Percentiles rank a stretch among this genome's conserved stretches.
Evolutionary conservation across 2,797 vertebrate species (phyloP).

Genomic region (Peromyscus attwateri): DNA sequence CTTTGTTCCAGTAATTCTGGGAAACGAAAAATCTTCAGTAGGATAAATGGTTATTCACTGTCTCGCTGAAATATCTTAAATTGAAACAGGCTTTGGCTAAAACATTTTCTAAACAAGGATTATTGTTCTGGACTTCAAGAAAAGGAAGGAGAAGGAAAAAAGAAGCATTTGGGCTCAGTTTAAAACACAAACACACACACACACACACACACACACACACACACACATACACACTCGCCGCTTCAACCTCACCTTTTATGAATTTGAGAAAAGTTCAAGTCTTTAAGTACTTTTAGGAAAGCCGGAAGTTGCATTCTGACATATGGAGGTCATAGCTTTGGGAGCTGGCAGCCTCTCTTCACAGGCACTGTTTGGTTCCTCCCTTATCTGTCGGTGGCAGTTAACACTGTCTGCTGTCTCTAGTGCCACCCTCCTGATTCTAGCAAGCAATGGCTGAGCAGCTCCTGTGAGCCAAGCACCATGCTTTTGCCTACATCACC

Average conservation of each 20-base stretch:
- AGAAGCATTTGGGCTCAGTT: conserved; percentile 23
- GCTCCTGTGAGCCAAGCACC: not conserved
- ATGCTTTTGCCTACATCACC: not conserved
- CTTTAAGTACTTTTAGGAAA: conserved; percentile 27
- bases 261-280: conserved; percentile 40
- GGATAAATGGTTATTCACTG: conserved; percentile 67
- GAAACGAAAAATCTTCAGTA: conserved; percentile 58
- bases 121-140: conserved; percentile 44
- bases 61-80: conserved; percentile 59
- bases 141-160: conserved; percentile 36
- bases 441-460: not conserved
- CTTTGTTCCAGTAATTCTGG: conserved; percentile 72
- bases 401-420: not conserved
- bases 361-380: not conserved
- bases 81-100: conserved; percentile 62
- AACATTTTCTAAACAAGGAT: conserved; percentile 67
- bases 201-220: too few species aligned
- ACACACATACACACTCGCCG: too few species aligned
- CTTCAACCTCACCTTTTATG: not conserved
- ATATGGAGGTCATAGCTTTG: conserved; percentile 18
- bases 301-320: conserved; percentile 8
- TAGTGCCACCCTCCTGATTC: not conserved
- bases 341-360: not conserved
- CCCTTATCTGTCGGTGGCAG: not conserved
- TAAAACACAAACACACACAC: not conserved